phyloP scores from a whole-genome alignment of 2,113 vertebrate genomes.

The Otus sunia region DNA sequence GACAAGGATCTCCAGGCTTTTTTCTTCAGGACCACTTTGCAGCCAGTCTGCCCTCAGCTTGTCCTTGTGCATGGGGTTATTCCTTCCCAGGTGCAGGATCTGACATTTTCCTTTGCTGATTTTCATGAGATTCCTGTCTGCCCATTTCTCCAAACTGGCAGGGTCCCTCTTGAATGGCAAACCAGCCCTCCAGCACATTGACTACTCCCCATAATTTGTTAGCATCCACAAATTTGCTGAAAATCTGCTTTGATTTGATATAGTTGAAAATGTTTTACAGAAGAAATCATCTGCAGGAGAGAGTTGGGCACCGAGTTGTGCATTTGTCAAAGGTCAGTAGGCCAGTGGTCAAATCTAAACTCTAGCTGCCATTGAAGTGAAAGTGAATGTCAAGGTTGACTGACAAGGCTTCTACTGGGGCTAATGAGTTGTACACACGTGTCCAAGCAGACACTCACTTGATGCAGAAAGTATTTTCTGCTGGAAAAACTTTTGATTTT shows the following conservation, averaged over 20 bases:
- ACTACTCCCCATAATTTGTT: not conserved
- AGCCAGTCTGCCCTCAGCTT: not conserved
- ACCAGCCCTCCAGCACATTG: not conserved
- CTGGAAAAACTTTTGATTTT: not conserved
- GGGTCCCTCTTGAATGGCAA: not conserved
- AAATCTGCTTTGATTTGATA: not conserved
- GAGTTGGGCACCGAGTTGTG: not conserved
- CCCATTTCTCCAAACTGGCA: not conserved
- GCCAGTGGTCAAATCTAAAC: not conserved
- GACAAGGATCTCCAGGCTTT: not conserved
- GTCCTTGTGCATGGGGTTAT: not conserved
- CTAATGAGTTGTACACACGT: accelerated
- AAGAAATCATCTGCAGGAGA: not conserved
- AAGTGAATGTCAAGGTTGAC: not conserved
- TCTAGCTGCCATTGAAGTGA: not conserved
- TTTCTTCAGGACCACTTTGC: not conserved
- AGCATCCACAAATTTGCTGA: not conserved
- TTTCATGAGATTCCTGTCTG: not conserved
- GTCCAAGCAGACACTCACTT: not conserved
- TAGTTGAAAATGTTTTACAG: not conserved
- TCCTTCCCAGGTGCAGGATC: not conserved
- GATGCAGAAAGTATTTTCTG: not conserved
- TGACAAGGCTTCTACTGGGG: not conserved
- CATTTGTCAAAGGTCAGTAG: not conserved
- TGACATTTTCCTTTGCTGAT: not conserved